Evolutionary conservation across 1,140 invertebrate genomes (phyloP), one percentile per base, ranked within the genome.

Genomic region (Saccostrea glomerata): DNA sequence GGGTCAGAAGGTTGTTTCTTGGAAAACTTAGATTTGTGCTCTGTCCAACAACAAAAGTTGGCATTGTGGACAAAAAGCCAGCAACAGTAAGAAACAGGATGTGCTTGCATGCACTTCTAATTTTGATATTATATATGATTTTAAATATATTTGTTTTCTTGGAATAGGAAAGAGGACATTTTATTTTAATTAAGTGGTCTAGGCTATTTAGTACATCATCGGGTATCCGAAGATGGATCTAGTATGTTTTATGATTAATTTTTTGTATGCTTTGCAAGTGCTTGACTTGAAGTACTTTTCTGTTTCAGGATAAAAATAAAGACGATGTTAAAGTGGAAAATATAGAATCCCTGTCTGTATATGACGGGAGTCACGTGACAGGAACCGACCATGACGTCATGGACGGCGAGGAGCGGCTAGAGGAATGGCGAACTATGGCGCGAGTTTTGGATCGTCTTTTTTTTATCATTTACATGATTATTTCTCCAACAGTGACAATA

Each of bases 391-490:
- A 11, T 5, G 30, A 15, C 23, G 30, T 36, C 30, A 30, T 36
- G 25, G 23, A 12, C 25, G 13, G 25, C 0, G 70, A 77, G 25
- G 23, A 77, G 25, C 23, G 25, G 13, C 25, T 15, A 36, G 30
- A 77, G 25, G 70, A 77, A 77, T 77, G 70, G 70, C 70, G 70
- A 15, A 17, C 70, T 36, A 2, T 77, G 13, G 70, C 70, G 25
- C 25, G 70, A 9, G 70, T 77, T 25, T 77, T 77, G 25, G 70
- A 77, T 30, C 70, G 70, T 77, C 7, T 77, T 4, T 77, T 77
- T 36, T 77, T 77, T 5, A 77, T 77, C 25, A 40, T 77, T 11
- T 77, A 77, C 12, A 77, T 77, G 70, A 36, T 77, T 30, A 77
- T 77, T 77, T 77, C 70, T 25, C 70, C 70, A 36, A 15, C 25